Evolutionary conservation across 2,888 invertebrate species (phyloP).

Genomic region (Sycophila texana): DNA sequence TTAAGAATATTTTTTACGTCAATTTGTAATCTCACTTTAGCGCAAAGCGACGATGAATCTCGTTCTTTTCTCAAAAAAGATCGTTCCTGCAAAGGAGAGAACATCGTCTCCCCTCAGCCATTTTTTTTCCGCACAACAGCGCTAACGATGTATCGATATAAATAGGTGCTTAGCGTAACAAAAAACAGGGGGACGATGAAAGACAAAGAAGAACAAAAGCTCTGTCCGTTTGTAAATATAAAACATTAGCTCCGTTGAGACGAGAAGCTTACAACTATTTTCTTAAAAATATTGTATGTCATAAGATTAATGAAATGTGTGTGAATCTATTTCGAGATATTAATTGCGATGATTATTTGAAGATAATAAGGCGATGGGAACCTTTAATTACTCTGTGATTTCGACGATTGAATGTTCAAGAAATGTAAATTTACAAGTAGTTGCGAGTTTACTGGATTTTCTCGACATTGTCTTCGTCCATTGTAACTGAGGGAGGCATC

Average conservation of each 20-base stretch:
- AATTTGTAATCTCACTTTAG: conserved; percentile 13
- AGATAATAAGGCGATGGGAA: background rate
- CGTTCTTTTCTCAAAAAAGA: background rate
- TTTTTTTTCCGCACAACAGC: conserved; percentile 27
- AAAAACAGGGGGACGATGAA: conserved; percentile 6
- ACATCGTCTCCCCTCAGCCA: background rate
- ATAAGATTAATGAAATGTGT: conserved; percentile 26
- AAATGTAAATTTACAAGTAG: too few species aligned
- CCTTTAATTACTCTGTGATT: conserved; percentile 15
- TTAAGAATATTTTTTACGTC: background rate
- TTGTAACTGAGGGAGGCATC: conserved; percentile 16
- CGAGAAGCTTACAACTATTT: conserved; percentile 48
- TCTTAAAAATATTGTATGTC: conserved; percentile 47
- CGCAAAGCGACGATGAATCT: background rate
- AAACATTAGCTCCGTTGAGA: conserved; percentile 7
- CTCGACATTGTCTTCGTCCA: background rate
- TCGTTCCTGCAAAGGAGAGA: background rate
- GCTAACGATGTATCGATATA: conserved; percentile 11
- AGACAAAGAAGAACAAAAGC: background rate
- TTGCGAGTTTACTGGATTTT: too few species aligned
- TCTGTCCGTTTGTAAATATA: conserved; percentile 43
- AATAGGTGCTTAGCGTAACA: conserved; percentile 25
- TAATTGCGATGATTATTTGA: background rate
- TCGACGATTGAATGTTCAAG: too few species aligned
- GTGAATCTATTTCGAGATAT: conserved; percentile 28